These are phyloP conservation scores for Colinus virginianus DNA, from an alignment of 2,113 vertebrate genomes.

Conservation along the genomic window DNA sequence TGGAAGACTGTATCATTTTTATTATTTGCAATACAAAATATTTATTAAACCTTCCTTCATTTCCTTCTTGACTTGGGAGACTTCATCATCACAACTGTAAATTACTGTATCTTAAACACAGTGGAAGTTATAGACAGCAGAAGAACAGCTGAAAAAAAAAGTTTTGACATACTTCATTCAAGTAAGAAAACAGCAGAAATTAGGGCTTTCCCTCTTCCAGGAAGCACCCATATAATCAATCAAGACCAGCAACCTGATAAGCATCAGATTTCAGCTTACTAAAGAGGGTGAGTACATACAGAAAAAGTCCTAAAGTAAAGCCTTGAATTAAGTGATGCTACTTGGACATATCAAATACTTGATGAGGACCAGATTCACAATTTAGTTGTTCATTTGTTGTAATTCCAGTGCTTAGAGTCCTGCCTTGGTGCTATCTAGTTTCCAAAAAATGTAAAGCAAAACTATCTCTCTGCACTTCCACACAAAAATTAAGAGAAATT, in stretches of 20 bases:
- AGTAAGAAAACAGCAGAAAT: background rate
- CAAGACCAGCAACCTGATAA: background rate
- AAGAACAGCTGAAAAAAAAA: background rate
- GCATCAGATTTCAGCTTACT: background rate
- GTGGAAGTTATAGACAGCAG: background rate
- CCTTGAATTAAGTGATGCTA: accelerated
- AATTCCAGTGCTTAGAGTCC: background rate
- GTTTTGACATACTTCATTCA: background rate
- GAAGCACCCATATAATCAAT: background rate
- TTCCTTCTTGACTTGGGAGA: background rate
- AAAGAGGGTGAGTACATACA: background rate
- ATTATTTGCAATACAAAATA: background rate
- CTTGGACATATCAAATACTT: background rate
- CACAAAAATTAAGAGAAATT: background rate
- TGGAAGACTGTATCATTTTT: background rate
- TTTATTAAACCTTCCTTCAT: background rate
- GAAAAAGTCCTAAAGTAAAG: background rate
- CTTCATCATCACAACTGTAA: background rate
- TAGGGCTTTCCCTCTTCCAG: background rate
- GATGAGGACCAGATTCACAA: background rate
- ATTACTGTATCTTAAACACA: background rate
- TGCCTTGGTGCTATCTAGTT: background rate
- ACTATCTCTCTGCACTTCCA: background rate
- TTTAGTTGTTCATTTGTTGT: background rate
- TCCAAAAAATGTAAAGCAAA: background rate